Percentiles rank a stretch among this genome's conserved stretches.
Conservation (phyloP, 64 coral and sea anemone genomes). For the Actinia tenebrosa region DNA sequence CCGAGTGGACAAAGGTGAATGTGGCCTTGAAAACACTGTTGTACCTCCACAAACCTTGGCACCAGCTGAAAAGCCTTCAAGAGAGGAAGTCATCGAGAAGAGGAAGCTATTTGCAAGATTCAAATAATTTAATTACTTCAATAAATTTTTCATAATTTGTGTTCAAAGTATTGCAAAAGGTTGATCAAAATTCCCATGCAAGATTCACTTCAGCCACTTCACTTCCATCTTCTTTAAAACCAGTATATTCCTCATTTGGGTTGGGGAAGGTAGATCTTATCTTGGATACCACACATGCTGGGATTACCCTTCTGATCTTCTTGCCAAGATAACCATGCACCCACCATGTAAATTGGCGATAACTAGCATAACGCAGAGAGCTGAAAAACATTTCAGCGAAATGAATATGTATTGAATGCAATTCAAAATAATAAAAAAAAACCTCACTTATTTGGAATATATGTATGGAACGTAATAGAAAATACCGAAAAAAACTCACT, state of each 20-base stretch:
- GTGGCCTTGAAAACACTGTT: neutral
- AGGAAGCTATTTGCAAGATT: neutral
- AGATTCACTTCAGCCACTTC: neutral
- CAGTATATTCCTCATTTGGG: constrained; percentile 23
- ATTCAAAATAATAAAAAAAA: too few species aligned
- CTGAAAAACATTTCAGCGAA: constrained; percentile 15
- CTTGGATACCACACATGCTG: neutral
- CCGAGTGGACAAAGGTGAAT: neutral
- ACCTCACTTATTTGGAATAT: too few species aligned
- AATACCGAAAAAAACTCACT: neutral
- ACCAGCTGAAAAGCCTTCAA: neutral
- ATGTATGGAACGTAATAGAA: neutral
- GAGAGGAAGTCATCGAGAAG: neutral
- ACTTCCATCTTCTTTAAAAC: constrained; percentile 6
- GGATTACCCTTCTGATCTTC: too few species aligned
- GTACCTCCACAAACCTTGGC: neutral
- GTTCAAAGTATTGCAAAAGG: neutral
- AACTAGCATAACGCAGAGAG: constrained; percentile 45
- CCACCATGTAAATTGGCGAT: constrained; percentile 72
- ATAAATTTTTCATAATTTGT: neutral
- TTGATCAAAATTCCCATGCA: constrained; percentile 13
- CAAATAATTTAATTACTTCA: neutral
- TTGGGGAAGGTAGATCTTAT: constrained; percentile 38
- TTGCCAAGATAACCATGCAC: neutral
- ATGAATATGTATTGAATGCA: neutral